Evolutionary conservation across 1,140 invertebrate species (phyloP), one percentile per base, ranked within the genome.

Genomic region (Trichoplusia ni): DNA sequence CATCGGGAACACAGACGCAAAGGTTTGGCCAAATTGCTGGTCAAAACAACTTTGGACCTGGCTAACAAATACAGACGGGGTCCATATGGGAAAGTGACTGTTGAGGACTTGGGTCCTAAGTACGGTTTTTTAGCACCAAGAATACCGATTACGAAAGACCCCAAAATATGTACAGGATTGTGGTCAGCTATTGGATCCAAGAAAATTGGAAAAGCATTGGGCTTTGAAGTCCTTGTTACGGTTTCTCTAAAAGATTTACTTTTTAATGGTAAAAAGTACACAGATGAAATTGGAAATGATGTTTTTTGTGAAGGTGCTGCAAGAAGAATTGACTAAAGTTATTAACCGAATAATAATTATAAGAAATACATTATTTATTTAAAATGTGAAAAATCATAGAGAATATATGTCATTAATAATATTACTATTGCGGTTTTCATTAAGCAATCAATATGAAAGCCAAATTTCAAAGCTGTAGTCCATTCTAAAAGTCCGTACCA

Each of bases 101-200:
- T 92, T 14, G 66, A 87, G 4, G 89, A 92, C n/a, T 64, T 92
- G 14, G 86, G 86, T 0, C 59, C 71, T 0, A 80, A 81, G 42
- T 87, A 85, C 67, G 76, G 74, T 2, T 69, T 72, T 42, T 76
- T 90, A 31, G 67, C 74, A 35, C 67, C 74, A 2, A 72, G 82
- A 13, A 63, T 70, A 40, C 56, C 70, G n/a, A 61, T 69, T 6
- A 69, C 87, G 3, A 84, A 79, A 1, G 66, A 85, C 0, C 94
- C 94, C 0, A 84, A 89, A 25, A 82, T 94, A 6, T 91, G 92
- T n/a, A 92, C 92, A 11, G 91, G 92, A 0, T 89, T 94, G 1
- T 93, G 92, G 83, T 94, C 93, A 0, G 92, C 92, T 0, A 64
- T 71, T n/a, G 91, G 84, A 33, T 92, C 93, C 0, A 91, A 92